A percentile compares a stretch with the other conserved stretches of the same genome.
phyloP scores from a whole-genome alignment of 2,113 vertebrate species.

The Trochalopteron elliotii region DNA sequence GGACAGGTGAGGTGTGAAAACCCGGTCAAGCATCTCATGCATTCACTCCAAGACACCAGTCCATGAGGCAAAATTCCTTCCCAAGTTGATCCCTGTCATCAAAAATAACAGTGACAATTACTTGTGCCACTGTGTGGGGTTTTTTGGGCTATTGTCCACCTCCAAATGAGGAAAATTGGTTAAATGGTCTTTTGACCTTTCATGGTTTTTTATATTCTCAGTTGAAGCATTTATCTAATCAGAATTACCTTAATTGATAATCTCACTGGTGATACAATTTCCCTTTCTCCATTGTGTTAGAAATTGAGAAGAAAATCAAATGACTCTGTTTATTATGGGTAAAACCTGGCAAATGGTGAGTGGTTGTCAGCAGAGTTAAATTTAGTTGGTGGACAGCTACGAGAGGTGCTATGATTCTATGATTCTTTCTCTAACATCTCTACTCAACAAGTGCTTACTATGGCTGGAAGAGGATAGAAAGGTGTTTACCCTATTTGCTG shows the following conservation, averaged over 20 bases:
- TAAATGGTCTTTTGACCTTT: background rate
- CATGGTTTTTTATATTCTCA: background rate
- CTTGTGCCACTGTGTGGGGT: background rate
- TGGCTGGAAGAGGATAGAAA: background rate
- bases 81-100: background rate
- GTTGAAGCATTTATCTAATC: background rate
- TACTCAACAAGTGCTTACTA: background rate
- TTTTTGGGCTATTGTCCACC: background rate
- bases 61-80: background rate
- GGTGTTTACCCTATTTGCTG: accelerated
- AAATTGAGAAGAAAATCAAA: background rate
- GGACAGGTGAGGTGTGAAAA: background rate
- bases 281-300: background rate
- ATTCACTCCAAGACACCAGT: background rate
- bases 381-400: accelerated
- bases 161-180: background rate
- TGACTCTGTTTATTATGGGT: background rate
- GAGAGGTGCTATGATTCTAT: accelerated
- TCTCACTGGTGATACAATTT: background rate
- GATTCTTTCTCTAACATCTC: background rate
- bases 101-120: background rate
- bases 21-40: background rate
- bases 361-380: background rate
- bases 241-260: background rate
- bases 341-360: too few relatives aligned